Base-by-base conservation (phyloP, 1,140 invertebrate species). In the Heliconius melpomene region DNA sequence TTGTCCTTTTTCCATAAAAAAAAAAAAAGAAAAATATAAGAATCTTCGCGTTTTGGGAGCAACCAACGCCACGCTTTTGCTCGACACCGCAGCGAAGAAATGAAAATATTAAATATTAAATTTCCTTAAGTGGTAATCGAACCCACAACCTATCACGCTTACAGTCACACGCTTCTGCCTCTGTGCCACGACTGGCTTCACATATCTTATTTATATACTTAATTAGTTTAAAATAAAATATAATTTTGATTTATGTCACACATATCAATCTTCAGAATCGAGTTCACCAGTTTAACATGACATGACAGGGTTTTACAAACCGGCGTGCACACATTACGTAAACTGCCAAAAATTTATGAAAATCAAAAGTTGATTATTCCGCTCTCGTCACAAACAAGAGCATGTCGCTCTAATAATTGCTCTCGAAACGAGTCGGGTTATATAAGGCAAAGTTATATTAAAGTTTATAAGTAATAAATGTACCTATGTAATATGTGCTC, bases 351-450 rank as follows among this genome's bases (percentile, higher is more conserved):
- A 85, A 86, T 87, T 88, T 89, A 88, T 83, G 75, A 90, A 90
- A 90, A 89, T 87, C 84, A 80, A 84, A 82, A 82, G 80, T 82
- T 81, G 80, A 89, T 87, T 87, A 88, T 86, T 86, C 83, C 76
- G 75, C 75, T 85, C 83, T 81, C 85, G 83, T 88, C 84, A 86
- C 82, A 86, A 81, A 85, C 86, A 86, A 89, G 86, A 88, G 85
- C 85, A 86, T 75, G 83, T 85, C 83, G 72, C 84, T 90, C 87
- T 91, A 89, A 88, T 88, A 88, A 91, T 88, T 88, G 83, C 85
- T 80, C 85, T 79, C 76, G 85, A 85, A 66, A 66, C 60, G 1
- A 66, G 78, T 77, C 57, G 60, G n/a, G 72, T 92, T 92, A 90
- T 86, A 77, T 89, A 91, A 92, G 75, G 23, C 13, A 29, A 66